phyloP scores from a whole-genome alignment of 2,113 vertebrate species.

The Phyllostomus hastatus region DNA sequence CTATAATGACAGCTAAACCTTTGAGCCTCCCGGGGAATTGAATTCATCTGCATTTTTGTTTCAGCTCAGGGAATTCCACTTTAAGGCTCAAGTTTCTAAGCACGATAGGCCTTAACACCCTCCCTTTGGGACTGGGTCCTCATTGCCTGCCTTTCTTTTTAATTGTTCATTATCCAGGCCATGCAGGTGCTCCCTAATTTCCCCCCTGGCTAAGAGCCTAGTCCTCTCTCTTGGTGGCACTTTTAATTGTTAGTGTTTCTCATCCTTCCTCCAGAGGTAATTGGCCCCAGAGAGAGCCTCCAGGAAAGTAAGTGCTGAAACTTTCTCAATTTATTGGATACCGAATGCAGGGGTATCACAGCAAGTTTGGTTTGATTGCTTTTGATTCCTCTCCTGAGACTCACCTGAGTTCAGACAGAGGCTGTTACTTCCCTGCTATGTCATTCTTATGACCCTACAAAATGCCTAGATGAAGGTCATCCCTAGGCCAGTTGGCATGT shows the following conservation, averaged over 20 bases:
- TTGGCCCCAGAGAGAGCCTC: slow-evolving; percentile 59
- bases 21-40: slow-evolving; percentile 42
- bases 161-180: slow-evolving; percentile 41
- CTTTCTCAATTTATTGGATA: slow-evolving; percentile 36
- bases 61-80: slow-evolving; percentile 13
- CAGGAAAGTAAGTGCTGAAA: slow-evolving; percentile 23
- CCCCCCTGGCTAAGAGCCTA: not conserved
- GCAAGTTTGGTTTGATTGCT: slow-evolving; percentile 45
- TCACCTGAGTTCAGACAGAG: not conserved
- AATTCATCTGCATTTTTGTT: slow-evolving; percentile 33
- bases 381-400: slow-evolving; percentile 30
- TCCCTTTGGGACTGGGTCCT: not conserved
- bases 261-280: slow-evolving; percentile 56
- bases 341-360: not conserved
- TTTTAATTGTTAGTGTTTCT: slow-evolving; percentile 59
- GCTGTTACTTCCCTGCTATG: not conserved
- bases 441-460: not conserved
- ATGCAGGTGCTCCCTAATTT: slow-evolving; percentile 53
- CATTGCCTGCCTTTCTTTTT: slow-evolving; percentile 9
- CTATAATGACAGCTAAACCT: not conserved
- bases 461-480: slow-evolving; percentile 3
- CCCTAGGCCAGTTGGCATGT: not conserved
- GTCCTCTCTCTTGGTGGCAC: not conserved
- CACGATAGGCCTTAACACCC: not conserved
- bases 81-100: not conserved